Evolutionary conservation across 2,113 vertebrate species (phyloP).

Genomic region (Hassar affinis): DNA sequence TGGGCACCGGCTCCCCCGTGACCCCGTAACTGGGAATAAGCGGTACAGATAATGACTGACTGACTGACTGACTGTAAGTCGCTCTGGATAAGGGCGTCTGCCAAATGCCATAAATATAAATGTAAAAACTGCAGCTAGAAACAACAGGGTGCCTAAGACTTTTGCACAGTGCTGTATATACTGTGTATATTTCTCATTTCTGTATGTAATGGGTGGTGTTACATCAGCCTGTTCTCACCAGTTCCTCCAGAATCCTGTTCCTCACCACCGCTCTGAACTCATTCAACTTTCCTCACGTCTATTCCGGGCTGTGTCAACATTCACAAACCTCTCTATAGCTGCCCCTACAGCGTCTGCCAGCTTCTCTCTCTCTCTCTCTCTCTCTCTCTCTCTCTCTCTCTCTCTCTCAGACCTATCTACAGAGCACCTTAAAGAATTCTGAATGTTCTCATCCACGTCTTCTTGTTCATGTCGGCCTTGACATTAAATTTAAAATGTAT

Average conservation of each 20-base stretch:
- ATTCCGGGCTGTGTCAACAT: constrained; percentile 42
- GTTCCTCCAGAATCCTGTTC: neutral
- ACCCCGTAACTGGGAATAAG: no score
- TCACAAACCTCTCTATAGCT: constrained; percentile 23
- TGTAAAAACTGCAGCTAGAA: no score
- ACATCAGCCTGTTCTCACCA: neutral
- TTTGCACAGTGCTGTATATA: no score
- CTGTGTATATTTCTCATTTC: neutral
- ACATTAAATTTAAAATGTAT: constrained; percentile 30
- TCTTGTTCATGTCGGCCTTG: constrained; percentile 32
- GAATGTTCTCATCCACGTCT: constrained; percentile 34
- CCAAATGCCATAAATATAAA: no score
- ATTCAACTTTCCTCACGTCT: constrained; percentile 30
- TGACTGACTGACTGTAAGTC: no score
- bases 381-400: neutral
- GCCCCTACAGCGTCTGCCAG: constrained; percentile 7
- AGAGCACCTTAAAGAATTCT: constrained; percentile 23
- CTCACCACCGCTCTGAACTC: constrained; percentile 28
- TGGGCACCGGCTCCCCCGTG: no score
- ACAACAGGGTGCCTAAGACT: no score
- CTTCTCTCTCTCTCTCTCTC: neutral
- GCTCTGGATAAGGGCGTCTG: no score
- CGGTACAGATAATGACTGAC: no score
- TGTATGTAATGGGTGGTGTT: neutral
- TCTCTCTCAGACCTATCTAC: neutral